Evolutionary conservation across 2,888 invertebrate species (phyloP).

Genomic region (Frankliniella intonsa): DNA sequence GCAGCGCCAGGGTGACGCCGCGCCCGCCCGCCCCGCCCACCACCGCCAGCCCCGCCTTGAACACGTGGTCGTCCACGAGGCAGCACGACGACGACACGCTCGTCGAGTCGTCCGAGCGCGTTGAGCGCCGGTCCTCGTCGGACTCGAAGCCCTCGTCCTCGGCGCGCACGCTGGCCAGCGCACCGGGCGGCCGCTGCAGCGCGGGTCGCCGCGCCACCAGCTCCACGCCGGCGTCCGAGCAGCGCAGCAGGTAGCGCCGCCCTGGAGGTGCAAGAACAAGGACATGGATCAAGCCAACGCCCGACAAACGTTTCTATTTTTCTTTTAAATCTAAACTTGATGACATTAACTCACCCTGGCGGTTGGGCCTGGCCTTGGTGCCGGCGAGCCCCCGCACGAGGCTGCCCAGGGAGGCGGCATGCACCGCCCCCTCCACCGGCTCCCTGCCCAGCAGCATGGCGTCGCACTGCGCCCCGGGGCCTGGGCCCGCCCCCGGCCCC

Average conservation of each 20-base stretch:
- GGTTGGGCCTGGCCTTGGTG: constrained; percentile 22
- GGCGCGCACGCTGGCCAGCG: constrained; percentile 28
- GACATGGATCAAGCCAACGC: too few relatives aligned
- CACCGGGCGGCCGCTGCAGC: constrained; percentile 34
- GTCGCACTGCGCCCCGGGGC: constrained; percentile 37
- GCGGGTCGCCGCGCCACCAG: constrained; percentile 32
- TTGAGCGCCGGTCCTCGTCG: constrained; percentile 44
- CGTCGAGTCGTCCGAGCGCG: constrained; percentile 38
- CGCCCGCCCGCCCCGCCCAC: constrained; percentile 30
- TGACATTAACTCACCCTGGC: neutral
- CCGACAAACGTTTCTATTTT: too few relatives aligned
- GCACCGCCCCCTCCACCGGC: constrained; percentile 39
- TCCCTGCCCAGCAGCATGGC: constrained; percentile 39
- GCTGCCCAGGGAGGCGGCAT: constrained; percentile 38
- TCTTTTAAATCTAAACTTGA: too few relatives aligned
- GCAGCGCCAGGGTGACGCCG: constrained; percentile 29
- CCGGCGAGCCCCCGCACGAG: constrained; percentile 37
- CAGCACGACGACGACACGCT: constrained; percentile 37
- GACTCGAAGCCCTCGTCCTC: constrained; percentile 44
- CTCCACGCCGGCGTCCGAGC: constrained; percentile 17
- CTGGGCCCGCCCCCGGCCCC: neutral
- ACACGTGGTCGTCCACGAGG: constrained; percentile 37
- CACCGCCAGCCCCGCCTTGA: constrained; percentile 33
- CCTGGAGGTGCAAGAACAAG: too few relatives aligned
- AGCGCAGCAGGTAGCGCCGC: constrained; percentile 33